Base-by-base conservation (phyloP, 1,140 invertebrate genomes). In the Eciton burchellii region DNA sequence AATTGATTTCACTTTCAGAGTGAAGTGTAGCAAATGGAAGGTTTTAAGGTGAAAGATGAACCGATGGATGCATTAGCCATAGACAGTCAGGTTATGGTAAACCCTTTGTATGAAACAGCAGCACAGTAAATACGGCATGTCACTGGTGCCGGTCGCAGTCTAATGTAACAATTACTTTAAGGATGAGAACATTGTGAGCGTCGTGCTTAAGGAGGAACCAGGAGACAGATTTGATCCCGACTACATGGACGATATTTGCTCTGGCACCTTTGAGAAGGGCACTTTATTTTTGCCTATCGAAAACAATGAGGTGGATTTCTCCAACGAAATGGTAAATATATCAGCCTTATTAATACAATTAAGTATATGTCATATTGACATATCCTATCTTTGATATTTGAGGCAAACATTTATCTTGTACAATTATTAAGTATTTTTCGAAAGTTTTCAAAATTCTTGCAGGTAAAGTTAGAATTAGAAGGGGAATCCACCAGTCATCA, bases 201-300 rank as follows among this genome's bases (percentile, higher is more conserved):
- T 93, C 84, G 91, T 92, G 79, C 89, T 94, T 68, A 93, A 93
- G 60, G 92, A 93, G 87, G 91, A 92, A 89, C 90, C 91, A 52
- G 89, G 89, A 54, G 91, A 91, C 82, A 91, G 89, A 90, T 91
- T 92, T 65, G 87, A 92, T 86, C 82, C 91, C 14, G 88, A 90
- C 77, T 94, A 93, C 88, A 93, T 94, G 90, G 93, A 94, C 82
- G 92, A 94, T 84, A 94, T 94, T 79, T 94, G 92, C 82, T 90
- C 92, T 26, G 92, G 91, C 57, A 91, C 91, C 41, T 93, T 93
- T 70, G 93, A 92, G 68, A 94, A 94, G 88, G 93, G 92, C 72
- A 21, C 72, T 21, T 47, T 79, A 26, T 93, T 94, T 79, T 88
- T 93, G 84, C 91, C 92, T 57, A 93, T 93, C 65, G 93, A 93